phyloP scores from a whole-genome alignment of 2,888 invertebrate species.

The Philereme vetulata region DNA sequence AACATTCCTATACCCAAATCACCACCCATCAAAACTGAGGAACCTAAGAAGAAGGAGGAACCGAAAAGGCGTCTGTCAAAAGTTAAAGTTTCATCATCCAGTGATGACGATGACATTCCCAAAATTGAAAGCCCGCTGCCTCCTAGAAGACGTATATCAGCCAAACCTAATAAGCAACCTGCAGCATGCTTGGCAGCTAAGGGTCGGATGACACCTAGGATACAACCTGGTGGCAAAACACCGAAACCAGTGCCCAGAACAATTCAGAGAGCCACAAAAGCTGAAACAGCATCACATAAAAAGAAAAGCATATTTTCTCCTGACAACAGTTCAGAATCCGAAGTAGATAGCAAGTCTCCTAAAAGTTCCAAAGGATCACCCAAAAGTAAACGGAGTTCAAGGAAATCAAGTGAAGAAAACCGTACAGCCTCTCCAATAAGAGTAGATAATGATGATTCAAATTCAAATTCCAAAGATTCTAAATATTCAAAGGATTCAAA shows the following conservation, averaged over 20 bases:
- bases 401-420: constrained; percentile 73
- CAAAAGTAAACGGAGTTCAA: constrained; percentile 58
- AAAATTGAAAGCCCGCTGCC: constrained; percentile 67
- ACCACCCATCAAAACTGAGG: constrained; percentile 64
- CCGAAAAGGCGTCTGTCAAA: constrained; percentile 68
- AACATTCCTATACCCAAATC: constrained; percentile 55
- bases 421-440: constrained; percentile 52
- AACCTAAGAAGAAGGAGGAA: constrained; percentile 66
- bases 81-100: constrained; percentile 81
- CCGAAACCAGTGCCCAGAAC: constrained; percentile 71
- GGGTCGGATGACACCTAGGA: constrained; percentile 62
- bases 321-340: constrained; percentile 85
- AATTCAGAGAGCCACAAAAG: constrained; percentile 59
- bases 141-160: constrained; percentile 78
- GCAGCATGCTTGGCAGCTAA: constrained; percentile 84
- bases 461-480: constrained; percentile 44
- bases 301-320: constrained; percentile 93
- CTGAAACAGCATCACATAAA: constrained; percentile 71
- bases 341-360: constrained; percentile 69
- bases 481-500: constrained; percentile 32
- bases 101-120: constrained; percentile 85
- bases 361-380: constrained; percentile 46
- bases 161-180: constrained; percentile 80
- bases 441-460: constrained; percentile 64
- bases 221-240: constrained; percentile 70